phyloP scores from a whole-genome alignment of 2,113 vertebrate genomes.

The Pterocles gutturalis region DNA sequence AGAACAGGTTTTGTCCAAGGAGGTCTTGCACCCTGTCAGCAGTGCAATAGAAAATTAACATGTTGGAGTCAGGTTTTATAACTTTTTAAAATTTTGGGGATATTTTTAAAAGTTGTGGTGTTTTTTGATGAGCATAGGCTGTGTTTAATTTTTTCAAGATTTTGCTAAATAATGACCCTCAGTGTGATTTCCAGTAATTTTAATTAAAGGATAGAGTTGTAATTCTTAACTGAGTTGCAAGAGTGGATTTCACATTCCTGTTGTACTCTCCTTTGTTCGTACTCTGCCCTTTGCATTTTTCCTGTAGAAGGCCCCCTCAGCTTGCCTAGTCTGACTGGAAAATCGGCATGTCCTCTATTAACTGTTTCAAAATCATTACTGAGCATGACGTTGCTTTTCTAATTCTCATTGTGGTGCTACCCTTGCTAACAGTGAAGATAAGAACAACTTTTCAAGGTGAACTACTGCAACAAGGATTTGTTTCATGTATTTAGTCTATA shows the following conservation, averaged over 20 bases:
- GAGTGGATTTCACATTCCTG: background rate
- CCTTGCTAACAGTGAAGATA: background rate
- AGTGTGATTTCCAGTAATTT: background rate
- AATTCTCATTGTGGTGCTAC: background rate
- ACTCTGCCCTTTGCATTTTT: background rate
- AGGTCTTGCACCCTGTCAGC: background rate
- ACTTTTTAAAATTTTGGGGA: background rate
- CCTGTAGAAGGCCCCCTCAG: rapidly evolving
- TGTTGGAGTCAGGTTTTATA: background rate
- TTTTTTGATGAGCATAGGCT: background rate
- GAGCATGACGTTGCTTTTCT: background rate
- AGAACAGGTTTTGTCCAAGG: background rate
- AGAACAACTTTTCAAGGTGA: background rate
- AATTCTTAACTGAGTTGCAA: background rate
- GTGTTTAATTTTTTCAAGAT: background rate
- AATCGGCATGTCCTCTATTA: background rate
- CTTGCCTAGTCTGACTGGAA: background rate
- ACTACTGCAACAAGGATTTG: background rate
- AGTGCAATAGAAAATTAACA: background rate
- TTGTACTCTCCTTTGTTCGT: background rate
- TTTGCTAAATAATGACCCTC: background rate
- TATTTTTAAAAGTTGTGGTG: background rate
- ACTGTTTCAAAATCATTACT: background rate
- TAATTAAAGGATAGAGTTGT: background rate
- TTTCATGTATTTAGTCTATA: background rate